Evolutionary conservation across 1,140 invertebrate species (phyloP), one percentile per base, ranked within the genome.

Genomic region (Calliphora vicina): DNA sequence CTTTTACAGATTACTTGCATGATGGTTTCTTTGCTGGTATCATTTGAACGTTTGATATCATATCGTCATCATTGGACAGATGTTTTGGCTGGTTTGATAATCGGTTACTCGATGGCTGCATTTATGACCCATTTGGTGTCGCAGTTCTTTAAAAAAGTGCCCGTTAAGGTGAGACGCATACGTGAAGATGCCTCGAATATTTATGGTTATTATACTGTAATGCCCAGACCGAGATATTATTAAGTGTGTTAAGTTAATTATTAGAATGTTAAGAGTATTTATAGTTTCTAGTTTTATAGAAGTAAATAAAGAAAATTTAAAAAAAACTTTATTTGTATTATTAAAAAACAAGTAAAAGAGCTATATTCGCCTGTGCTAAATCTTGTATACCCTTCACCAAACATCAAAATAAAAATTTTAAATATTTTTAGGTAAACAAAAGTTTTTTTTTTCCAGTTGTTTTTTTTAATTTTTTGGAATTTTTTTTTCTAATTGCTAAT

Each of bases 41-140:
- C 83, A 9, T 83, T 85, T 29, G 88, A 89, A 80, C 85, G 88
- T 43, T 82, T 89, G 15, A 85, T 85, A 15, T 87, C 85, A 6
- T 84, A 84, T 27, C 87, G 88, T 25, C 88, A 89, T 76, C 88
- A 89, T 71, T 4, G 85, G 20, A 80, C 87, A 0, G 88, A 89
- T 50, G 86, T 85, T 2, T 84, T 84, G 0, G 87, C 86, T 15
- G 88, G 88, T 0, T 43, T 85, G 3, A 72, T 78, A 1, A 23
- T 89, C 4, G 88, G 88, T 1, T 61, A 29, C 0, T 5, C 76
- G 0, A 17, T 87, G 23, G 87, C 88, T 20, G 45, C 84, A 1
- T 89, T 85, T 26, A 82, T 85, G 43, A 81, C 84, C 3, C 72
- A 87, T 15, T 84, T 83, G 29, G 87, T 89, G n/a, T 84, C 84